Conservation (phyloP, 2,797 vertebrate species). For the Vespertilio murinus region DNA sequence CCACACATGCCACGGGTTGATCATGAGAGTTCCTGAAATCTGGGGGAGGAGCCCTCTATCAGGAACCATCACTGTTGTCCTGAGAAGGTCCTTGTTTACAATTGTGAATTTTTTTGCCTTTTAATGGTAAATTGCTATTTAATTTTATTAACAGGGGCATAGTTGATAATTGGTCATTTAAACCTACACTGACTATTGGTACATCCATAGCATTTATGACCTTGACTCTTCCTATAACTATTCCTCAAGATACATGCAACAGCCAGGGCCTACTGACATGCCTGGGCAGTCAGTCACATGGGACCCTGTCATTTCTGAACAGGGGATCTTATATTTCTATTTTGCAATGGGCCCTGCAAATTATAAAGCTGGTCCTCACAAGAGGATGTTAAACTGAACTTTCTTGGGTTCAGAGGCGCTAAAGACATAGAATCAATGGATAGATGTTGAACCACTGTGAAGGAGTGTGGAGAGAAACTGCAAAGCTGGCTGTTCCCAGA, state of each 20-base stretch:
- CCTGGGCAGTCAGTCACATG: neutral
- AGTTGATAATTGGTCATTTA: neutral
- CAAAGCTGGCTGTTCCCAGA: neutral
- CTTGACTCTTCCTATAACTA: neutral
- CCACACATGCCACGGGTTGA: fast-evolving
- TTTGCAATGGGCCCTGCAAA: neutral
- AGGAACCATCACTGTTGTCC: neutral
- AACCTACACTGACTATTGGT: neutral
- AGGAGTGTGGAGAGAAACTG: neutral
- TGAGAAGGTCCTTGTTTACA: neutral
- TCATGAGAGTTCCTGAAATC: neutral
- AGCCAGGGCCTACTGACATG: no score
- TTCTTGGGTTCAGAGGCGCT: neutral
- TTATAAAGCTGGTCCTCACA: neutral
- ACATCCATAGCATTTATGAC: neutral
- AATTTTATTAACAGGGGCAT: neutral
- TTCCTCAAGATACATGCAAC: neutral
- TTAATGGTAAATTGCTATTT: neutral
- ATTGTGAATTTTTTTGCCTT: neutral
- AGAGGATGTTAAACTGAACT: neutral
- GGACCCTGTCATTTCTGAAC: neutral
- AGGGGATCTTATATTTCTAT: neutral
- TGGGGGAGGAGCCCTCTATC: neutral
- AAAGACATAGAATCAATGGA: neutral
- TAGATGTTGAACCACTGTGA: neutral